phyloP scores from a whole-genome alignment of 2,113 vertebrate genomes.

The Labrus mixtus region DNA sequence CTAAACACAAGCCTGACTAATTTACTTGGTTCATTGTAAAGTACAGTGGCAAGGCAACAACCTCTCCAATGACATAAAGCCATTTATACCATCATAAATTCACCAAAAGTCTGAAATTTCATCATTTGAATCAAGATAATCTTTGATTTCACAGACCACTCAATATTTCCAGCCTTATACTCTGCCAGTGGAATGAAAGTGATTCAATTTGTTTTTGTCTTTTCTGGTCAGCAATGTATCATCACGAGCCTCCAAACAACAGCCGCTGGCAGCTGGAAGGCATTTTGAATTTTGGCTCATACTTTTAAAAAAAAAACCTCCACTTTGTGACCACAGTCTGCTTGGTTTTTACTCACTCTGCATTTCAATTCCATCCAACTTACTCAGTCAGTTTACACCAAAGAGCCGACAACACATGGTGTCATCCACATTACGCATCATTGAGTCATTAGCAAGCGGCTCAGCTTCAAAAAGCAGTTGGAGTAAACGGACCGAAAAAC shows the following conservation, averaged over 20 bases:
- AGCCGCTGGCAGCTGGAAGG: conserved; percentile 34
- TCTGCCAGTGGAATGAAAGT: background rate
- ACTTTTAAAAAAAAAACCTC: conserved; percentile 23
- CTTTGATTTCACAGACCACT: background rate
- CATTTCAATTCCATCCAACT: conserved; percentile 26
- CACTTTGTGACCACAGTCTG: conserved; percentile 21
- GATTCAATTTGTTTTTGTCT: background rate
- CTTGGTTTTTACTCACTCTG: background rate
- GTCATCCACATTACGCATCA: conserved; percentile 28
- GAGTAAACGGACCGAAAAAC: conserved; percentile 12
- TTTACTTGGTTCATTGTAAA: too few relatives aligned
- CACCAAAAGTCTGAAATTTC: background rate
- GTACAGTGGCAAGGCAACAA: too few relatives aligned
- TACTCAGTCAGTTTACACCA: conserved; percentile 31
- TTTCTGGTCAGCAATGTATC: conserved; percentile 25
- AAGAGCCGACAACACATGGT: conserved; percentile 28
- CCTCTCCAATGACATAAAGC: too few relatives aligned
- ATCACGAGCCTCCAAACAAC: conserved; percentile 23
- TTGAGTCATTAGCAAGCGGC: conserved; percentile 53
- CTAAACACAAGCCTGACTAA: too few relatives aligned
- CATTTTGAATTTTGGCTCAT: conserved; percentile 40
- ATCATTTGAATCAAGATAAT: background rate
- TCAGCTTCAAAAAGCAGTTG: conserved; percentile 18
- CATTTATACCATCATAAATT: too few relatives aligned
- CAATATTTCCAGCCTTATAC: background rate